Evolutionary conservation across 30 jellyfish, hydroid and myxozoan genomes (phyloP), one percentile per base, ranked within the genome.

Genomic region (Hydra vulgaris): DNA sequence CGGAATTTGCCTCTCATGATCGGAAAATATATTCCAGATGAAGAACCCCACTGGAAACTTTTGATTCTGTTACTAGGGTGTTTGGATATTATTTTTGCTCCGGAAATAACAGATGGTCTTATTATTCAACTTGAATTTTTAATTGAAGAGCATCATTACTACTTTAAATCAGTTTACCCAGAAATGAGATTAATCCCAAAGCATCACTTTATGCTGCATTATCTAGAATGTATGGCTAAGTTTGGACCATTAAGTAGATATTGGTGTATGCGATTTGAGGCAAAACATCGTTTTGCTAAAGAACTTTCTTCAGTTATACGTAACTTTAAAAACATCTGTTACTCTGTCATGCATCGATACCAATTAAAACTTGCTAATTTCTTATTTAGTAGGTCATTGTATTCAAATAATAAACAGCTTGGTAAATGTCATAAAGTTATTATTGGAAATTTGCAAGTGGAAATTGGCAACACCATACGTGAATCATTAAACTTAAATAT

Each of bases 191-290:
- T 68, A 68, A 20, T 68, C 26, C 27, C 75, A n/a, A 68, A 68
- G 75, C 25, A 68, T 68, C 75, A 68, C 27, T n/a, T n/a, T 68
- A n/a, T 68, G 75, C 8, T 68, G 25, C 75, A 68, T 16, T 68
- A n/a, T n/a, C 25, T 8, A 68, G 75, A 68, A 16, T 68, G 75
- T 68, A 68, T 68, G 75, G 26, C 25, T n/a, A 20, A 23, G 26
- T 68, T 68, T 68, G 75, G 75, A 8, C 75, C 75, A 68, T 23
- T 68, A n/a, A 23, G 25, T 68, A 68, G 75, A 23, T 68, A 68
- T 68, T n/a, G 75, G 26, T 23, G 75, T 68, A 23, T 68, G 75
- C 25, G 75, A 68, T 68, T 68, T 68, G 75, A 68, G 27, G 75
- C 75, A 68, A 40, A 40, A 40, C 61, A 40, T 40, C 61, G 61